Base-by-base conservation (phyloP, 37 sponge, comb jelly and placozoan species). In the Axinella damicornis region DNA sequence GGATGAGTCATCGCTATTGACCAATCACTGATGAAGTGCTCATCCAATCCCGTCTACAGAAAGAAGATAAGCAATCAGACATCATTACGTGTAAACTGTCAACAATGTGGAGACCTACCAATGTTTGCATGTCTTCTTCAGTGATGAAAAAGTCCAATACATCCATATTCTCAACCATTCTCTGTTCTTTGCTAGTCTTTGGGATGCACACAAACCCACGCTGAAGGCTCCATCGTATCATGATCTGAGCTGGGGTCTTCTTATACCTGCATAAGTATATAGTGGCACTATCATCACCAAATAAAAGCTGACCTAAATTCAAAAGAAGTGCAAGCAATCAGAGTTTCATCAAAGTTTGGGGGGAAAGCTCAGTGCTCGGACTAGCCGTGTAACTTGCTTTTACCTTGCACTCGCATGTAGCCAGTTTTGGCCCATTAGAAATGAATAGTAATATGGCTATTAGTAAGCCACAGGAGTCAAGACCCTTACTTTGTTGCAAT, bases 151-250 rank as follows among this genome's bases (percentile, higher is more conserved):
- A 96, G 56, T 96, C 97, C 85, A 96, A 96, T 21, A 96, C 61
- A 52, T 82, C 72, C 19, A 63, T 77, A 78, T 96, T 96, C 62
- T 96, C 94, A 5, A n/a, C 39, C 27, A 96, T 93, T 39, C 97
- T 87, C 35, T 91, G 78, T 59, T 88, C 71, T 39, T 71, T 84
- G 22, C 73, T 57, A 6, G 90, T 80, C 71, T 85, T 90, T 46
- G 94, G 94, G 20, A 96, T 90, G 65, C 95, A 93, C 30, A 93
- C 74, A 80, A 88, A 92, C 14, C 94, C 97, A 55, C 87, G 87
- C 57, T 96, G 93, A 12, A 96, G 70, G 25, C 76, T 80, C 92
- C 93, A 96, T 16, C 93, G 79, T 13, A 96, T 90, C 87, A 96
- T 89, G 12, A 93, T 46, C 69, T 96, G 93, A 54, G 92, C 95